Evolutionary conservation across 2,113 vertebrate genomes (phyloP).

Genomic region (Crypturellus undulatus): DNA sequence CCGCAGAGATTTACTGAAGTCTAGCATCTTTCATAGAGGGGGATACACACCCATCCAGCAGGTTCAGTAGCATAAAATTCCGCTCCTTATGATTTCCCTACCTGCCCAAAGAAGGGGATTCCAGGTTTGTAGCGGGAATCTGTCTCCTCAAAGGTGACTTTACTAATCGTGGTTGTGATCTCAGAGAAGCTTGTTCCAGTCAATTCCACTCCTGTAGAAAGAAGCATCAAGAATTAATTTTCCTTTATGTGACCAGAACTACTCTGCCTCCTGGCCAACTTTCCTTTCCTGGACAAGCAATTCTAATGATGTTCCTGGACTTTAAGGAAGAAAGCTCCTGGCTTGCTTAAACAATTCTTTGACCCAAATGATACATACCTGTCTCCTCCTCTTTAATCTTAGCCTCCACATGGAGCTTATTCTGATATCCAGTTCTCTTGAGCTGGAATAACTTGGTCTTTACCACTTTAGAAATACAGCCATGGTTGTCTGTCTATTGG

Average conservation of each 20-base stretch:
- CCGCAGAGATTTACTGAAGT: background rate
- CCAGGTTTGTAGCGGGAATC: slow-evolving; percentile 74
- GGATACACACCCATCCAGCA: background rate
- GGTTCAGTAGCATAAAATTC: background rate
- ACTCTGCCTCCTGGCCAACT: background rate
- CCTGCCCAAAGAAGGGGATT: slow-evolving; percentile 79
- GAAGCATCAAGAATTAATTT: background rate
- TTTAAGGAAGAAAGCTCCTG: background rate
- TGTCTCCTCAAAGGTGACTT: slow-evolving; percentile 62
- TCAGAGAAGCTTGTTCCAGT: slow-evolving; percentile 52
- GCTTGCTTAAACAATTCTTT: background rate
- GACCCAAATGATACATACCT: slow-evolving; percentile 57
- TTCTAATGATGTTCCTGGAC: background rate
- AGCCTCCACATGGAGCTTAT: slow-evolving; percentile 69
- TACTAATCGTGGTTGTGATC: slow-evolving; percentile 71
- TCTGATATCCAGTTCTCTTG: slow-evolving; percentile 72
- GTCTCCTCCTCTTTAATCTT: slow-evolving; percentile 80
- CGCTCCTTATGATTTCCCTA: slow-evolving; percentile 19
- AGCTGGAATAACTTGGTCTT: slow-evolving; percentile 79
- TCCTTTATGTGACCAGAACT: background rate
- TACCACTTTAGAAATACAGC: slow-evolving; percentile 73
- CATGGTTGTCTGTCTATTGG: slow-evolving; percentile 72
- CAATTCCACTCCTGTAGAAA: slow-evolving; percentile 72
- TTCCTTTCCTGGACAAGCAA: background rate
- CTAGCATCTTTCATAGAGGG: background rate